A percentile compares a stretch with the other conserved stretches of the same genome.
Evolutionary conservation across 37 sponge, comb jelly and placozoan species (phyloP).

Genomic region (Oscarella lobularis): DNA sequence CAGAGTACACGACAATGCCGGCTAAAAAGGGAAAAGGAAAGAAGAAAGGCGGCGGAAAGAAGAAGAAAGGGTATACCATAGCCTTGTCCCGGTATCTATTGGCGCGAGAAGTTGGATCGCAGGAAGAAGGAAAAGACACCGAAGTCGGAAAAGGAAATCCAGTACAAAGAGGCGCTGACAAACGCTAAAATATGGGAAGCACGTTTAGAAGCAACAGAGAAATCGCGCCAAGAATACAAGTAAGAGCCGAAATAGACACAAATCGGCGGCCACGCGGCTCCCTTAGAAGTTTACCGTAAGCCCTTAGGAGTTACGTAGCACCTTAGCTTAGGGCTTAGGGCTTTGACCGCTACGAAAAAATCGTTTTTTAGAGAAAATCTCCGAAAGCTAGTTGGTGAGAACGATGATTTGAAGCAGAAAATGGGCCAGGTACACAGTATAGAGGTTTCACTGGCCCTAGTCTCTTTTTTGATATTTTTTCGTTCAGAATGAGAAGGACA

Average conservation of each 20-base stretch:
- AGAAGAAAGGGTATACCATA: conserved; percentile 16
- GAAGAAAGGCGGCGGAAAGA: conserved; percentile 8
- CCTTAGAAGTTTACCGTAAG: no score
- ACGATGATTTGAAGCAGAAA: conserved; percentile 63
- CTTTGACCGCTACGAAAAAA: neutral
- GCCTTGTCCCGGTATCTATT: conserved; percentile 9
- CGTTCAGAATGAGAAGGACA: conserved; percentile 76
- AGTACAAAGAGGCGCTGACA: conserved; percentile 49
- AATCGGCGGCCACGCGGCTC: no score
- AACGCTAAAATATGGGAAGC: conserved; percentile 68
- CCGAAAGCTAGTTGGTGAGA: conserved; percentile 47
- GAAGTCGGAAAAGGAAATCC: conserved; percentile 38
- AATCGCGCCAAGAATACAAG: conserved; percentile 62
- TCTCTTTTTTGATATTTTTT: neutral
- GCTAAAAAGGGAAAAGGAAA: conserved; percentile 31
- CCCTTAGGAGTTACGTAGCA: no score
- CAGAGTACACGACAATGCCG: no score
- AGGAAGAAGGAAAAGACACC: conserved; percentile 25
- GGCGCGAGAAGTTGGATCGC: conserved; percentile 9
- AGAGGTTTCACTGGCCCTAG: neutral
- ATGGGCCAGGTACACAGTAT: conserved; percentile 36
- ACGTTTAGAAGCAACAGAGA: conserved; percentile 48
- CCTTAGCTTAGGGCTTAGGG: no score
- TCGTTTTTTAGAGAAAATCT: conserved; percentile 23
- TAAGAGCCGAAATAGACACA: neutral